Evolutionary conservation across 2,113 vertebrate genomes (phyloP).

Genomic region (Callospermophilus lateralis): DNA sequence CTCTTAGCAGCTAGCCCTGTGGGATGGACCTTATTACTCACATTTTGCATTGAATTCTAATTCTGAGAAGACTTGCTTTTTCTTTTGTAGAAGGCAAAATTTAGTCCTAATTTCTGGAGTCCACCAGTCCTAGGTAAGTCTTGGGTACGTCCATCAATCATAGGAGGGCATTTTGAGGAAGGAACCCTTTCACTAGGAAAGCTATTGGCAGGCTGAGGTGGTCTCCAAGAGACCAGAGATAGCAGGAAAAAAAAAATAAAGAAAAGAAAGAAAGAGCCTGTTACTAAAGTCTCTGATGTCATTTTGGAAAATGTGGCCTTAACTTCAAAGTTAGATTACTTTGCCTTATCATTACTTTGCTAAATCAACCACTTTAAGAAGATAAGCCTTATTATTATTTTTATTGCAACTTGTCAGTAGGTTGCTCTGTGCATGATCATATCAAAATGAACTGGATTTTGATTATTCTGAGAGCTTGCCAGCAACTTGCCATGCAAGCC

Average conservation of each 20-base stretch:
- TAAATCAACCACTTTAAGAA: conserved; percentile 20
- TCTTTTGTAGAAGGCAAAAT: not conserved
- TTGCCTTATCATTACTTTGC: conserved; percentile 14
- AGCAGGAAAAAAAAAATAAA: not conserved
- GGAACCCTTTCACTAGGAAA: not conserved
- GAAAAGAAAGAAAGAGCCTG: not conserved
- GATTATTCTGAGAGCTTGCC: conserved; percentile 26
- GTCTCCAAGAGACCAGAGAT: not conserved
- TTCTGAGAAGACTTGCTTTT: not conserved
- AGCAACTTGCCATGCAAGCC: not conserved
- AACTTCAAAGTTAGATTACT: conserved; percentile 33
- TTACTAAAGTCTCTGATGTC: not conserved
- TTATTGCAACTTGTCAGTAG: not conserved
- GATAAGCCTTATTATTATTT: not conserved
- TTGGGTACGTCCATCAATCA: not conserved
- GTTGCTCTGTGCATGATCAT: not conserved
- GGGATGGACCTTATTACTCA: not conserved
- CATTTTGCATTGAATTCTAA: not conserved
- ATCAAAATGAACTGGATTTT: conserved; percentile 13
- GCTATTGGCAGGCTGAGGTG: not conserved
- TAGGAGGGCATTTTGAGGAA: not conserved
- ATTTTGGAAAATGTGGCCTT: not conserved
- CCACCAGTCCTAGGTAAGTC: not conserved
- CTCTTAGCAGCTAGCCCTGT: not conserved
- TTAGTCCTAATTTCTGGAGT: not conserved